Conservation (phyloP, 2,888 invertebrate species). For the Quadroppia sp. region DNA sequence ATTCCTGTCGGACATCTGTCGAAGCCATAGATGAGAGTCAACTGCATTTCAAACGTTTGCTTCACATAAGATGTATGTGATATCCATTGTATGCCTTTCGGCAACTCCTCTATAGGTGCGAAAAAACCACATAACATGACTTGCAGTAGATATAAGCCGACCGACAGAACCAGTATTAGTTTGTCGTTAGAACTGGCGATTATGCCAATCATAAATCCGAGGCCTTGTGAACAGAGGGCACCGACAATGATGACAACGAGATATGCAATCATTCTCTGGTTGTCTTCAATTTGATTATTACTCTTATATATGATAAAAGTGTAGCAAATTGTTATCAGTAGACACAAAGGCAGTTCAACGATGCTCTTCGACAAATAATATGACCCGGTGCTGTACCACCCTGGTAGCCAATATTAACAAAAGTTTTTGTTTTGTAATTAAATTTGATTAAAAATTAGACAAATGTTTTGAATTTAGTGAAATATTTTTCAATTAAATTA, state of each 20-base stretch:
- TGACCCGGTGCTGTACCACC: constrained; percentile 29
- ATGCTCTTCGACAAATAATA: constrained; percentile 25
- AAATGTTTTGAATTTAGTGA: too few species aligned
- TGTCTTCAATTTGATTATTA: constrained; percentile 12
- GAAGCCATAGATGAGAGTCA: background rate
- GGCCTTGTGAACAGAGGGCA: constrained; percentile 3
- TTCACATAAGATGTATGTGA: background rate
- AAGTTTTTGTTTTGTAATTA: too few species aligned
- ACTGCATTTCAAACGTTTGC: background rate
- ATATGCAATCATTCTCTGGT: background rate
- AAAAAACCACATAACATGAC: constrained; percentile 13
- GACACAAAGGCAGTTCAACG: constrained; percentile 14
- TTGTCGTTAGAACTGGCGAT: constrained; percentile 10
- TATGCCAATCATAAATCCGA: constrained; percentile 23
- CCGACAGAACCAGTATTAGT: background rate
- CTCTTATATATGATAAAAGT: background rate
- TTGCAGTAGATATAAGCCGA: constrained; percentile 1
- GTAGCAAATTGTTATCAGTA: background rate
- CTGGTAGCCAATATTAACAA: too few species aligned
- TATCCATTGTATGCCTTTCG: constrained; percentile 5
- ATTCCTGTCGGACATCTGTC: constrained; percentile 8
- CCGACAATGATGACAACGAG: background rate
- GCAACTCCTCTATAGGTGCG: constrained; percentile 21
- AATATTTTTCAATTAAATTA: too few species aligned
- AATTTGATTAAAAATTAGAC: too few species aligned